Evolutionary conservation across 2,888 invertebrate species (phyloP).

Genomic region (Platycnemis pennipes): DNA sequence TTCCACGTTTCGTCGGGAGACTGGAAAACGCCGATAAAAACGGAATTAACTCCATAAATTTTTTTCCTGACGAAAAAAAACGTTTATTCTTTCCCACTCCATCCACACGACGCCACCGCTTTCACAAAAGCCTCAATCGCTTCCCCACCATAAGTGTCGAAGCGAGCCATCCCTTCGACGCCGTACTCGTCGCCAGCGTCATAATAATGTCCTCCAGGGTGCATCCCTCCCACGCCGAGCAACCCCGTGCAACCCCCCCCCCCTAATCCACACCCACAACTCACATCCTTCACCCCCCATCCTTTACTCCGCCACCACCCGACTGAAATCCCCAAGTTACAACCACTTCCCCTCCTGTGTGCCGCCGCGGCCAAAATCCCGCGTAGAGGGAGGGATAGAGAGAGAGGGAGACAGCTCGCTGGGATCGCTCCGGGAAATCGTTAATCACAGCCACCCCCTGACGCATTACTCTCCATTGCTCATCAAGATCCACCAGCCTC

Average conservation of each 20-base stretch:
- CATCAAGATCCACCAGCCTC: neutral
- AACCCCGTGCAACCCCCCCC: too few relatives aligned
- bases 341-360: too few relatives aligned
- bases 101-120: neutral
- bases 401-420: neutral
- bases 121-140: neutral
- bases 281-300: too few relatives aligned
- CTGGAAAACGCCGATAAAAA: neutral
- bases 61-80: neutral
- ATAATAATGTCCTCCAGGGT: slow-evolving; percentile 1
- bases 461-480: slow-evolving; percentile 4
- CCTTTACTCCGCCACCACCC: too few relatives aligned
- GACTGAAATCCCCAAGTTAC: too few relatives aligned
- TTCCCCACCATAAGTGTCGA: neutral
- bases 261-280: too few relatives aligned
- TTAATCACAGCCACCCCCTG: neutral
- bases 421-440: neutral
- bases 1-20: neutral
- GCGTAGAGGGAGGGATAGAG: too few relatives aligned
- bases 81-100: neutral
- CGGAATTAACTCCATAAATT: neutral
- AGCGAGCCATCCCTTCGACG: neutral
- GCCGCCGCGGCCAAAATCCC: neutral
- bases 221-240: neutral
- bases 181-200: neutral